Evolutionary conservation across 2,888 invertebrate genomes (phyloP).

Genomic region (Lasioglossum malachurum): DNA sequence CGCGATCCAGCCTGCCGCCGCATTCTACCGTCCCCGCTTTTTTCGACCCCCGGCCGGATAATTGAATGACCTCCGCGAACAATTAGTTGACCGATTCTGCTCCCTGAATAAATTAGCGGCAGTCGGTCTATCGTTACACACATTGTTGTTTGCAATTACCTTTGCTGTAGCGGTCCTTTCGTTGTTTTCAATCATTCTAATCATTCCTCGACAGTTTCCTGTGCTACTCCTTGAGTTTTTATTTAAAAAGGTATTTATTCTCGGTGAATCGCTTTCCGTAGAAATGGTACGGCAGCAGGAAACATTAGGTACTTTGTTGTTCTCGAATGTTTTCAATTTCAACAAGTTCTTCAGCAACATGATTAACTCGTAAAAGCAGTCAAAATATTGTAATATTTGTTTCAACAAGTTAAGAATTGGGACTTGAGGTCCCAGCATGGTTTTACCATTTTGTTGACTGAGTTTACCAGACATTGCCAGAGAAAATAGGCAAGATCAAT

Average conservation of each 20-base stretch:
- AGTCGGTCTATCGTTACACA: background rate
- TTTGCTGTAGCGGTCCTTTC: background rate
- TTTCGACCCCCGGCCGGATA: background rate
- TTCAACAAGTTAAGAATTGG: no score
- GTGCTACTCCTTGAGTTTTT: background rate
- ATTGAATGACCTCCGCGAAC: background rate
- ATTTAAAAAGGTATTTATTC: background rate
- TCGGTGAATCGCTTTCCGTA: no score
- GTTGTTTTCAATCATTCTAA: background rate
- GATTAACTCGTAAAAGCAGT: no score
- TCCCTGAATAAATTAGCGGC: conserved; percentile 1
- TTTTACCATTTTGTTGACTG: no score
- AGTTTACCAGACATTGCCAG: no score
- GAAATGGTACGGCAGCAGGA: no score
- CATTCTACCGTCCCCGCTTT: background rate
- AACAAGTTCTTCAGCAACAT: no score
- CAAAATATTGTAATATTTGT: no score
- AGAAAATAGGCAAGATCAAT: no score
- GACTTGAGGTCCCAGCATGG: no score
- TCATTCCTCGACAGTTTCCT: background rate
- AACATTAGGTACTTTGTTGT: no score
- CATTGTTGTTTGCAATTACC: background rate
- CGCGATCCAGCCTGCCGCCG: background rate
- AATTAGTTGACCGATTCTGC: background rate
- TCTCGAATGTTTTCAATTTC: no score